Evolutionary conservation across 2,797 vertebrate genomes (phyloP).

Genomic region (Acanthis flammea): DNA sequence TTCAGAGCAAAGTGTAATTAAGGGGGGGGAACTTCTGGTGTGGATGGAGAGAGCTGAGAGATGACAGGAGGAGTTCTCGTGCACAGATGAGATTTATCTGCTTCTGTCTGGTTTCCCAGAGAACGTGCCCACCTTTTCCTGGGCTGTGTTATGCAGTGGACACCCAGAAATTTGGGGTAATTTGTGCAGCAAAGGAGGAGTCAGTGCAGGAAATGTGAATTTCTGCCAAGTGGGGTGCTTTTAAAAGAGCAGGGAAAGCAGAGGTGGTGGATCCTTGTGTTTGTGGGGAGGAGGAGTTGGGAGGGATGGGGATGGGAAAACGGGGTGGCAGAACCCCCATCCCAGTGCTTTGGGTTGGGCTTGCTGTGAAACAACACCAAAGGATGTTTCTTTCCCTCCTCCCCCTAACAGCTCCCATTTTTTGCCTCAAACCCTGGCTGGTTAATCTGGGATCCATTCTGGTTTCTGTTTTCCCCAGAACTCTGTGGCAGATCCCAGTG

Average conservation of each 20-base stretch:
- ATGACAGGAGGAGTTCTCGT: not conserved
- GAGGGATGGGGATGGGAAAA: no score
- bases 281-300: not conserved
- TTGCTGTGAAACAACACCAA: not conserved
- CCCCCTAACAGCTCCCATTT: not conserved
- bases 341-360: not conserved
- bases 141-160: not conserved
- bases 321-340: no score
- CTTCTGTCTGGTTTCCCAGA: not conserved
- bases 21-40: not conserved
- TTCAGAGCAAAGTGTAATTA: not conserved
- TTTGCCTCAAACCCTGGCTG: not conserved
- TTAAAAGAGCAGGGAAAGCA: not conserved
- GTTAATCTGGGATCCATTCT: not conserved
- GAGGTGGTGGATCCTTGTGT: not conserved
- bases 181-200: not conserved
- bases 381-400: not conserved
- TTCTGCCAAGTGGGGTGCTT: not conserved
- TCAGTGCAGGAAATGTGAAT: not conserved
- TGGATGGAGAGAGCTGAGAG: not conserved
- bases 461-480: not conserved
- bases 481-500: not conserved
- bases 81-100: fast-evolving
- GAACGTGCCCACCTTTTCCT: not conserved
- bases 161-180: not conserved